Conservation (phyloP, 2,113 vertebrate species). For the Podarcis raffonei region DNA sequence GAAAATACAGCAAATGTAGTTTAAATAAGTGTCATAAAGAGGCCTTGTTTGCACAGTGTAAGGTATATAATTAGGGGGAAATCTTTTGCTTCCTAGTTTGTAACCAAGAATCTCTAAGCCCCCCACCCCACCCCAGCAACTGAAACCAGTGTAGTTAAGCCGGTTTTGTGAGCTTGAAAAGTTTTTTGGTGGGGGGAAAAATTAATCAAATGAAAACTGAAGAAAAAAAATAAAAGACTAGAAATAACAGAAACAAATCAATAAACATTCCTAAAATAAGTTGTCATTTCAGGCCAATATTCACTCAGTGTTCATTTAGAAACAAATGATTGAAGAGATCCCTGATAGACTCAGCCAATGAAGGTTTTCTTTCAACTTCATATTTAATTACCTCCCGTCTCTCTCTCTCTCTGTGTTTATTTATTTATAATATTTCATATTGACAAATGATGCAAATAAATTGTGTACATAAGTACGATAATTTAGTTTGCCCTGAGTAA, state of each 20-base stretch:
- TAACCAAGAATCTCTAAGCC: background rate
- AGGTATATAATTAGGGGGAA: background rate
- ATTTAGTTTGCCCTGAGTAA: background rate
- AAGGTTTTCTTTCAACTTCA: background rate
- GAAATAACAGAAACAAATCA: background rate
- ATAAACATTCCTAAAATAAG: background rate
- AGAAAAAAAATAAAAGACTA: background rate
- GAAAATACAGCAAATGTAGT: conserved; percentile 5
- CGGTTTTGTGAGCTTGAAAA: background rate
- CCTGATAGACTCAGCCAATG: no score
- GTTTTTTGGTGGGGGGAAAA: background rate
- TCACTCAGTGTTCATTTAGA: background rate
- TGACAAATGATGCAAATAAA: background rate
- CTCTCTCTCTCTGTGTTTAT: background rate
- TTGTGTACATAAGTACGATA: background rate
- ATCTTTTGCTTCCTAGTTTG: background rate
- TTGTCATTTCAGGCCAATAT: background rate
- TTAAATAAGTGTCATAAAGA: background rate
- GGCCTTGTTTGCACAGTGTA: background rate
- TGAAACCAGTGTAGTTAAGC: background rate
- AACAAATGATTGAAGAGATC: background rate
- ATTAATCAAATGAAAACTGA: background rate
- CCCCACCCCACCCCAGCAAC: background rate
- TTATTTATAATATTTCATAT: background rate
- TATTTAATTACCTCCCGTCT: background rate